Conservation (phyloP, 2,888 invertebrate species). For the Antheraea assamensis region DNA sequence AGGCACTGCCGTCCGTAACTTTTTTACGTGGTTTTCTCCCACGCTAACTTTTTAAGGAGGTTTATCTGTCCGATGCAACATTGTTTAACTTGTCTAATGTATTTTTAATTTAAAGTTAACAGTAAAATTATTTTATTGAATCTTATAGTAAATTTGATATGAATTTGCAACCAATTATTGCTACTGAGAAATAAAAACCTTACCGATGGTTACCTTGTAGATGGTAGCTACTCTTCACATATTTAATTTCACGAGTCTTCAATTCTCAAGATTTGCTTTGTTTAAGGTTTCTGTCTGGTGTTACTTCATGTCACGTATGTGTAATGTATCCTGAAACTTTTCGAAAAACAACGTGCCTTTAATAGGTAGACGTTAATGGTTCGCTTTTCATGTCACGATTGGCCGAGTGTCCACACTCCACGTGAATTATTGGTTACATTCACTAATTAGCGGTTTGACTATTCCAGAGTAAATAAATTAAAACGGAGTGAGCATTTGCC, state of each 20-base stretch:
- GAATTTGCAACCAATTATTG: neutral
- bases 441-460: constrained; percentile 32
- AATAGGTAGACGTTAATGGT: constrained; percentile 26
- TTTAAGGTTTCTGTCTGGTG: neutral
- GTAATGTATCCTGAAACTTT: constrained; percentile 12
- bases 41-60: no score
- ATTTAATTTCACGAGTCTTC: neutral
- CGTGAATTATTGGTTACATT: constrained; percentile 33
- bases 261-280: neutral
- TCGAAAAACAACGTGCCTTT: constrained; percentile 15
- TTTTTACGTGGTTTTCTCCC: no score
- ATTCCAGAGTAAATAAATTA: constrained; percentile 20
- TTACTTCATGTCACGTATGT: neutral
- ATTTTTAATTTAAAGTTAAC: neutral
- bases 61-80: no score
- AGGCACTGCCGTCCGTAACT: no score
- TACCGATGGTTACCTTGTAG: neutral
- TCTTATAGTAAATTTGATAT: neutral
- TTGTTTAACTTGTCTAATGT: neutral
- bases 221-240: neutral
- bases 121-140: neutral
- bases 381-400: constrained; percentile 31
- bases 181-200: neutral
- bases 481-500: constrained; percentile 14
- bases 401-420: constrained; percentile 29